A percentile compares a stretch with the other conserved stretches of the same genome.
These are phyloP conservation scores for Noctuana brunneofusca DNA, from an alignment of 2,888 invertebrate species.

Conservation along the genomic window DNA sequence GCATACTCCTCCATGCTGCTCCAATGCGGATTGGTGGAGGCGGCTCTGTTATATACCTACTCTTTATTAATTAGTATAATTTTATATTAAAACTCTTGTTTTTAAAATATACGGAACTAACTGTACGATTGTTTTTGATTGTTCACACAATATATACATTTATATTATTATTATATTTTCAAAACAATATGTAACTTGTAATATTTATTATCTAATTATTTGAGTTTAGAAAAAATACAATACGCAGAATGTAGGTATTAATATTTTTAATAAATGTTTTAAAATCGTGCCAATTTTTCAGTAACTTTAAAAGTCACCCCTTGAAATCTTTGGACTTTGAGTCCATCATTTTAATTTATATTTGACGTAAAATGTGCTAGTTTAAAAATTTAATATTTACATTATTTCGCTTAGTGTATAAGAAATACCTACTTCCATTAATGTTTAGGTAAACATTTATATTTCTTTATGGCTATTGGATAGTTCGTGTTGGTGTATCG, in stretches of 20 bases:
- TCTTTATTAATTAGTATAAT: slow-evolving; percentile 1
- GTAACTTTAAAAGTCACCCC: slow-evolving; percentile 36
- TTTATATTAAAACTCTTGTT: neutral
- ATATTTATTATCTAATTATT: neutral
- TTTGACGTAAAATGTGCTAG: slow-evolving; percentile 31
- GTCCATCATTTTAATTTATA: slow-evolving; percentile 10
- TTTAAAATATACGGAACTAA: neutral
- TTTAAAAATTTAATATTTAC: slow-evolving; percentile 33
- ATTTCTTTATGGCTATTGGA: slow-evolving; percentile 26
- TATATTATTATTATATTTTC: neutral
- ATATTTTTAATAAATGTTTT: slow-evolving; percentile 36
- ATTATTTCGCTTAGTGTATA: slow-evolving; percentile 25
- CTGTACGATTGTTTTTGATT: neutral
- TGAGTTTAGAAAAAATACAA: neutral
- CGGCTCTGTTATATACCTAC: neutral
- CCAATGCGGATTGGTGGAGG: no score
- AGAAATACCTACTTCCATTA: slow-evolving; percentile 32
- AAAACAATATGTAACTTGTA: neutral
- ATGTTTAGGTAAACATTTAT: slow-evolving; percentile 30
- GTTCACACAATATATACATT: no score
- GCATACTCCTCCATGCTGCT: no score
- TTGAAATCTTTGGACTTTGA: slow-evolving; percentile 18
- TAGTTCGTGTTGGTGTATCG: slow-evolving; percentile 28
- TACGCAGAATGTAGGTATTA: slow-evolving; percentile 1
- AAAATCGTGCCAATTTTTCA: slow-evolving; percentile 52